Evolutionary conservation across 2,113 vertebrate species (phyloP), one percentile per base, ranked within the genome.

Genomic region (Ploceus nigricollis): DNA sequence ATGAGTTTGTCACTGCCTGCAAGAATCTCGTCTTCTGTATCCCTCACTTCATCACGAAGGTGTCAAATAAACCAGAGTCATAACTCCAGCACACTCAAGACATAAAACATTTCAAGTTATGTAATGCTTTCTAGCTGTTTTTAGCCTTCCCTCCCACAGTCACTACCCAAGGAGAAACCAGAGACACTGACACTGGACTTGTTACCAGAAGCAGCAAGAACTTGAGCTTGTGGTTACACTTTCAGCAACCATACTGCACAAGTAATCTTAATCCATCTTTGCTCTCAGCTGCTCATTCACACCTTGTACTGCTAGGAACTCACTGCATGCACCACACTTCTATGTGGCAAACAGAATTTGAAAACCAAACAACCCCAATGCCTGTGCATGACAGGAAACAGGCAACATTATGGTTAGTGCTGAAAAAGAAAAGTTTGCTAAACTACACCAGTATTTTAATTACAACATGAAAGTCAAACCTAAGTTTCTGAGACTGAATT

Each of bases 301-400:
- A 93, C 50, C 58, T 91, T 16, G 6, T 57, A 33, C 15, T 54
- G 28, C 54, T 87, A 66, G 53, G 42, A 48, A 27, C 37, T 15
- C 79, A 47, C 14, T 57, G 20, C 0, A 0, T 5, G 2, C 42
- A 42, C 44, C 39, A 30, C 2, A 0, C 4, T 30, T 69, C 31
- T 10, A 6, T 47, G 44, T 8, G 9, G 31, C 54, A 81, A 91
- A 70, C 45, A 78, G 42, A 35, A 70, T 58, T 72, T 70, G 69
- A 69, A 89, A 94, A 89, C 12, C 37, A 65, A 94, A 73, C 18
- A 54, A 81, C 22, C 15, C 33, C 83, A n/a, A 33, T 0, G 5
- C 20, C 68, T 42, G 9, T 45, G 20, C 68, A 65, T 80, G 50
- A 65, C 13, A 53, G n/a, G 31, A 44, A 60, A 82, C 37, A 77